These are phyloP conservation scores for Stegophylla sp. DNA, from an alignment of 2,888 invertebrate species.

Conservation along the genomic window DNA sequence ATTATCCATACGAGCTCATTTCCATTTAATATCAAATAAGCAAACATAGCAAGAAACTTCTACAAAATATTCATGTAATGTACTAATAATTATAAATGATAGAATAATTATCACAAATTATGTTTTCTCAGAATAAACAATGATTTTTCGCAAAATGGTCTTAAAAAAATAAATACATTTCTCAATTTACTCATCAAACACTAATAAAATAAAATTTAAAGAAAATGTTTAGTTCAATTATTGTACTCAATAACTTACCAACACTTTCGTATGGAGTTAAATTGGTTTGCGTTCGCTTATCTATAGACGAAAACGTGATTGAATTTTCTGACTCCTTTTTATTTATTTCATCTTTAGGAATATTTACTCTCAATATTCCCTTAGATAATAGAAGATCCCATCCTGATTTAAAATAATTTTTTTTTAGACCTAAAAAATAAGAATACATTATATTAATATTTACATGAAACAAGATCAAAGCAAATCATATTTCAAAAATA, in stretches of 20 bases:
- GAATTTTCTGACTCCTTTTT: not conserved
- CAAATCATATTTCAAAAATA: no score
- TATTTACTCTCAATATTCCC: constrained; percentile 28
- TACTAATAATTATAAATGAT: not conserved
- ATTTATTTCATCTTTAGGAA: not conserved
- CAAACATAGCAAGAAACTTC: constrained; percentile 10
- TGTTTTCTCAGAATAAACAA: not conserved
- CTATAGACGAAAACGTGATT: not conserved
- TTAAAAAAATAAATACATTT: not conserved
- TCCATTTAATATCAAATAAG: constrained; percentile 26
- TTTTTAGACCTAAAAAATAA: no score
- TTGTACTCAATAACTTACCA: constrained; percentile 22
- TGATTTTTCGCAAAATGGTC: not conserved
- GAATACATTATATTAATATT: no score
- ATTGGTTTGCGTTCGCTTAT: constrained; percentile 35
- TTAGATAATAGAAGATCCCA: constrained; percentile 26
- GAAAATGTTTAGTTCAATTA: not conserved
- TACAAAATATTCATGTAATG: not conserved
- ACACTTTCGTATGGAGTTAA: constrained; percentile 51
- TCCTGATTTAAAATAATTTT: constrained; percentile 7
- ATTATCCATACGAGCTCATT: constrained; percentile 5
- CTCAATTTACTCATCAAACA: not conserved
- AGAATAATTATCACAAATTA: not conserved
- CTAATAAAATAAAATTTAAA: no score
- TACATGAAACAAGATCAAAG: no score